Base-by-base conservation (phyloP, 2,888 invertebrate species). In the Coelogynopora nodosa region DNA sequence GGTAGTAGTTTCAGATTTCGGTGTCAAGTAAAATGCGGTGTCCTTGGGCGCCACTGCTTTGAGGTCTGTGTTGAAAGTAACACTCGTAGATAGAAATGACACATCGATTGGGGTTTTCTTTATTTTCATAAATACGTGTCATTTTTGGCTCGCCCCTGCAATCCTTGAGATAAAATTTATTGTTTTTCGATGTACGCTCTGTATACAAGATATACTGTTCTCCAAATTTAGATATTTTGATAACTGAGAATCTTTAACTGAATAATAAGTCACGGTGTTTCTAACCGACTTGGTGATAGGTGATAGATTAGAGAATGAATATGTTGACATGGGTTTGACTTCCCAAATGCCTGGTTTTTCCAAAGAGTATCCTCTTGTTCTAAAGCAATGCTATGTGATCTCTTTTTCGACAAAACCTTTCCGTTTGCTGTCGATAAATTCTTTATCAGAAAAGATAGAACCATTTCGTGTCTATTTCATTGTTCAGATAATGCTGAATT, bases 361-460 rank as follows among this genome's bases (percentile, higher is more conserved):
- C 74, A 74, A 74, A 74, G 74, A 74, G 74, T 26, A 74, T 74
- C 74, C 74, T 74, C 74, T 74, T 74, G 2, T 74, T 74, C 74
- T n/a, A 74, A 74, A 74, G 18, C 74, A 74, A 74, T 74, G 74
- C 74, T 74, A 74, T 74, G 74, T 74, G 74, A 74, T 74, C 74
- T 74, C 74, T 74, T 74, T 74, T 74, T 74, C 74, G 74, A 74
- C 74, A 23, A 10, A 74, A 74, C 74, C 74, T 74, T 74, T 74
- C 74, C 18, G 74, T 74, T 26, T 74, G 5, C 74, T 74, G 74
- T 18, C 49, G 18, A 49, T 49, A 10, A 10, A 10, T 74, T 74
- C 74, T 13, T 13, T 74, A 49, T 49, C 49, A 49, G 49, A 49
- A 49, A 49, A 49, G 18, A 49, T 49, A 49, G 49, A 49, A 49